Evolutionary conservation across 2,797 vertebrate species (phyloP).

Genomic region (Brachyalestes nurse): DNA sequence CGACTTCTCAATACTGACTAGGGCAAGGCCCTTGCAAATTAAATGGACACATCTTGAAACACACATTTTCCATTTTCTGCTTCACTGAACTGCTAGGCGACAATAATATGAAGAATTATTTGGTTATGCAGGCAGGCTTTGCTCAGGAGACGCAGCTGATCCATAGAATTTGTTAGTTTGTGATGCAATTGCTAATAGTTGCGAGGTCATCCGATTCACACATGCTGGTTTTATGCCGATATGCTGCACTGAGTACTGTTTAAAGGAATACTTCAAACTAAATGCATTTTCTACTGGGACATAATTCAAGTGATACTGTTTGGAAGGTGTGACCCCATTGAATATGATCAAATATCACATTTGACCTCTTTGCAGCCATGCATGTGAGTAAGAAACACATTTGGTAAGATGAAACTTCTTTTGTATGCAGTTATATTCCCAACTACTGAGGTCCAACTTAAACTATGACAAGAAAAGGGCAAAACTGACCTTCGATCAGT

Average conservation of each 20-base stretch:
- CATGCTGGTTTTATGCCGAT: constrained; percentile 1
- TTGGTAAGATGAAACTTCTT: not conserved
- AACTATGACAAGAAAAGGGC: not conserved
- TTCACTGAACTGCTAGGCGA: constrained; percentile 56
- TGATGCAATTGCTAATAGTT: constrained; percentile 29
- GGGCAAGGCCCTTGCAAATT: constrained; percentile 45
- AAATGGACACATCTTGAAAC: constrained; percentile 59
- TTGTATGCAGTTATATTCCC: not conserved
- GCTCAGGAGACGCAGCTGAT: constrained; percentile 52
- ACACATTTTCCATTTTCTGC: constrained; percentile 63
- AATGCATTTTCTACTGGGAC: not conserved
- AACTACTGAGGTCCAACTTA: not conserved
- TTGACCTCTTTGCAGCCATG: not conserved
- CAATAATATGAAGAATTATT: constrained; percentile 60
- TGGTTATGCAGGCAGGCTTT: constrained; percentile 52
- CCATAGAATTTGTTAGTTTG: constrained; percentile 25
- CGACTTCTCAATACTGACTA: constrained; percentile 42
- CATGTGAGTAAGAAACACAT: not conserved
- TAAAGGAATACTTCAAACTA: not conserved
- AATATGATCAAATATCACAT: not conserved
- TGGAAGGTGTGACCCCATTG: not conserved
- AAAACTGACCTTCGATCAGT: not conserved
- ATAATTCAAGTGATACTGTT: not conserved
- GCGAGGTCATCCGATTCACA: constrained; percentile 31
- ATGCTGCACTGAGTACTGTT: not conserved